Evolutionary conservation across 2,113 vertebrate species (phyloP).

Genomic region (Sigmodon hispidus): DNA sequence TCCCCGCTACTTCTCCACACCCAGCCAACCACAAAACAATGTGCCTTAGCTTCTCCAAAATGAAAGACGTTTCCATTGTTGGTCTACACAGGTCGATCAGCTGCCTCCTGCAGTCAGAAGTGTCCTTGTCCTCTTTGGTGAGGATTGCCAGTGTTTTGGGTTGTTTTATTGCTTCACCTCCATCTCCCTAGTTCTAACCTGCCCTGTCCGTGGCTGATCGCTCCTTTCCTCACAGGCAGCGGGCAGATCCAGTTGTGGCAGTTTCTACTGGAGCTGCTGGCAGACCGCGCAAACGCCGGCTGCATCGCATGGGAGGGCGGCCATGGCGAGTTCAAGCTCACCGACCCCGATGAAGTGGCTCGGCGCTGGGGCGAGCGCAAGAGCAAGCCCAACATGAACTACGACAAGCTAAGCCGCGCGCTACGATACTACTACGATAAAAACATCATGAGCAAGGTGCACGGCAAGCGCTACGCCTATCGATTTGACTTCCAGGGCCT

Average conservation of each 20-base stretch:
- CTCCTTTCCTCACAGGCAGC: conserved; percentile 88
- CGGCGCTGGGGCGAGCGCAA: conserved; percentile 97
- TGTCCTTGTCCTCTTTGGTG: neutral
- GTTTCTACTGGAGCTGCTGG: conserved; percentile 96
- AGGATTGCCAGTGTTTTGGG: accelerated
- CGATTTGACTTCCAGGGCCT: conserved; percentile 98
- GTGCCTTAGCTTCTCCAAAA: neutral
- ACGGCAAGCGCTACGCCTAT: conserved; percentile 98
- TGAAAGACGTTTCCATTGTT: neutral
- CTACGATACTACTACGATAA: conserved; percentile 99
- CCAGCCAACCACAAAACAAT: neutral
- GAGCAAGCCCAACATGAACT: conserved; percentile 99
- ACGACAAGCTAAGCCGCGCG: conserved; percentile 98
- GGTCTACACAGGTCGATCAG: neutral
- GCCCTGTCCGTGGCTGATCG: neutral
- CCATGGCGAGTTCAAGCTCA: conserved; percentile 98
- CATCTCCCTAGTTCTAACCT: neutral
- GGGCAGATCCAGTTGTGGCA: conserved; percentile 99
- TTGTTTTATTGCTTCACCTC: neutral
- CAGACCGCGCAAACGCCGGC: conserved; percentile 93
- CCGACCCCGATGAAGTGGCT: conserved; percentile 97
- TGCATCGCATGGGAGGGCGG: conserved; percentile 99
- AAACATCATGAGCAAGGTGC: conserved; percentile 99
- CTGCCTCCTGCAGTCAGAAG: neutral
- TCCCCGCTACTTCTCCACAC: neutral